Conservation (phyloP, 2,888 invertebrate genomes). For the Geophilus truncorum region DNA sequence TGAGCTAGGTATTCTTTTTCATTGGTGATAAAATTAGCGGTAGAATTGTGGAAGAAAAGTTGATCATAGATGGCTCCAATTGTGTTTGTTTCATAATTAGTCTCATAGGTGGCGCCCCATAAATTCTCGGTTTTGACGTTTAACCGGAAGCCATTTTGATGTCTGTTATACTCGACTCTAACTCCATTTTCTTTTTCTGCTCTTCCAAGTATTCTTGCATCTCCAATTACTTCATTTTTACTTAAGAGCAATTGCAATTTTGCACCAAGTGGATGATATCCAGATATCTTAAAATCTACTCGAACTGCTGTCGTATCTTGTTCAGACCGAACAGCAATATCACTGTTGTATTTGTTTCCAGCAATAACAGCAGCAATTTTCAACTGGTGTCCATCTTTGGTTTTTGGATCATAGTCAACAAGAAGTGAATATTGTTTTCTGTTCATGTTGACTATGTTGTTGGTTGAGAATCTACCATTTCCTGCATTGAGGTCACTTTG, state of each 20-base stretch:
- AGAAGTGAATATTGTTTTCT: neutral
- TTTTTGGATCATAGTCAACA: neutral
- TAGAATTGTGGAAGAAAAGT: neutral
- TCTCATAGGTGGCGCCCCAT: neutral
- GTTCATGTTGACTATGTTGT: neutral
- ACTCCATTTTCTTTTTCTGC: neutral
- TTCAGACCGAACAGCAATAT: neutral
- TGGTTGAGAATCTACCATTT: neutral
- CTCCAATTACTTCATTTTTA: neutral
- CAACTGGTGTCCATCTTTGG: neutral
- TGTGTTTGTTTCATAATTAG: neutral
- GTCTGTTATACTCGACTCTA: neutral
- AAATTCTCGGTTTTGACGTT: too few species aligned
- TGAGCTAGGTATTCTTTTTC: constrained; percentile 38
- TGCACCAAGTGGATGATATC: neutral
- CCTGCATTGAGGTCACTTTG: neutral
- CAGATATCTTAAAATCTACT: neutral
- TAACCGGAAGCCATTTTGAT: neutral
- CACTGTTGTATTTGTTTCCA: neutral
- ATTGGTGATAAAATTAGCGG: constrained; percentile 39
- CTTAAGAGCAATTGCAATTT: neutral
- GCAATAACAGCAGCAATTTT: neutral
- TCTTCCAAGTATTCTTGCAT: neutral
- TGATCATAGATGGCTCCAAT: neutral
- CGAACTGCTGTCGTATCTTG: neutral